Percentiles rank a stretch among this genome's conserved stretches.
These are phyloP conservation scores for Heliconius nattereri DNA, from an alignment of 1,140 invertebrate genomes.

Conservation along the genomic window DNA sequence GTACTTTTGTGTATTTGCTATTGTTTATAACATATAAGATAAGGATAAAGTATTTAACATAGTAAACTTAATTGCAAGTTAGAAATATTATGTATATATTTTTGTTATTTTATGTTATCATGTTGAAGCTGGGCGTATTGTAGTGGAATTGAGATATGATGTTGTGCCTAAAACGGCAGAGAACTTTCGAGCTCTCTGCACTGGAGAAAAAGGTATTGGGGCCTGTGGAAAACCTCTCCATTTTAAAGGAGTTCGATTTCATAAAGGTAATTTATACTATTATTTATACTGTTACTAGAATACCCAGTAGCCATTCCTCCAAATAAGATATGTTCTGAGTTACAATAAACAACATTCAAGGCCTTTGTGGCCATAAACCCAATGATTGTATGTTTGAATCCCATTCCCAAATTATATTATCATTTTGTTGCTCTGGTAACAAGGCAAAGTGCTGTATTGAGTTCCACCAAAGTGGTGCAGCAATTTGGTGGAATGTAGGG, in stretches of 20 bases:
- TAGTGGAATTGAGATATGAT: conserved; percentile 91
- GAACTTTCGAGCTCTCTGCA: conserved; percentile 95
- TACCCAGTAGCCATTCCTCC: too few relatives aligned
- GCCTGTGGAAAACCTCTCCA: conserved; percentile 86
- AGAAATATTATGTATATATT: neutral
- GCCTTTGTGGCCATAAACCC: too few relatives aligned
- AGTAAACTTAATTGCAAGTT: neutral
- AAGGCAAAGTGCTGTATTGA: too few relatives aligned
- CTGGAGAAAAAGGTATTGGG: conserved; percentile 90
- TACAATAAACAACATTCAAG: too few relatives aligned
- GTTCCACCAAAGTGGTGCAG: too few relatives aligned
- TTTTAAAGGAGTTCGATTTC: conserved; percentile 89
- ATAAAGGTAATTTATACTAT: conserved; percentile 83
- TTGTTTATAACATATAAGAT: neutral
- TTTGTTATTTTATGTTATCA: conserved; percentile 27
- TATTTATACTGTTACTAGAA: neutral
- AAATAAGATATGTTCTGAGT: too few relatives aligned
- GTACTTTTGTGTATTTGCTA: neutral
- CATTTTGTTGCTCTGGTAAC: too few relatives aligned
- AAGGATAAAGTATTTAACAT: neutral
- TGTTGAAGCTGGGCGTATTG: conserved; percentile 86
- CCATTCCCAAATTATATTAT: too few relatives aligned
- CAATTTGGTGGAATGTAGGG: too few relatives aligned
- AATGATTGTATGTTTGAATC: too few relatives aligned
- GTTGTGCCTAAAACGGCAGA: conserved; percentile 94